Evolutionary conservation across 2,888 invertebrate species (phyloP), one percentile per base, ranked within the genome.

Genomic region (Gari tellinella): DNA sequence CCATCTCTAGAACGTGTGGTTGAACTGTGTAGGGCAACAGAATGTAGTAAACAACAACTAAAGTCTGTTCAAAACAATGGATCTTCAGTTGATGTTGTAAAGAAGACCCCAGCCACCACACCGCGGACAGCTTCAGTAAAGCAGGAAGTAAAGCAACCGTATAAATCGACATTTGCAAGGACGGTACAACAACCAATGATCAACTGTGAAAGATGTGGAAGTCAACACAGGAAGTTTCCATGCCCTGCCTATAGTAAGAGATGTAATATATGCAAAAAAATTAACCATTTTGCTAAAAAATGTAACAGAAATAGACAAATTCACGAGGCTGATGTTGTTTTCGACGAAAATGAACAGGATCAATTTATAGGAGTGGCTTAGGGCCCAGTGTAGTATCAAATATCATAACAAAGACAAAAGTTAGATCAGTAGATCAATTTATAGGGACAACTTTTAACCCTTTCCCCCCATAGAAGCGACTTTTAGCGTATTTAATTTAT

Each of bases 181-280:
- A 8, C 1, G 21, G 3, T 31, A 25, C 17, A 23, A 15, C 56
- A 49, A 46, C 41, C 38, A 45, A n/a, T n/a, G n/a, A 37, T 45
- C 37, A 26, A 48, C 12, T 67, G 67, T 53, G 41, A 52, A 23
- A 58, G 57, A 21, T 62, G 72, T 63, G 62, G 67, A 15, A 37
- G 15, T 15, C 40, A 17, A 17, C 69, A 63, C 49, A 53, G 17
- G 21, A 43, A 26, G 21, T 46, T 52, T 19, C 15, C 31, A 14
- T 72, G 72, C 56, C 76, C 72, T 10, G 76, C 76, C 15, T 72
- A 60, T 63, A 68, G 76, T 14, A 64, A 61, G 56, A 55, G 31
- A 45, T 65, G 60, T 49, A 26, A 56, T 15, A 61, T 31, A 5
- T 65, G 65, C 21, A 41, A 53, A 43, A 41, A n/a, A n/a, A n/a